phyloP scores from a whole-genome alignment of 2,113 vertebrate species.

The Microcebus griseorufus region DNA sequence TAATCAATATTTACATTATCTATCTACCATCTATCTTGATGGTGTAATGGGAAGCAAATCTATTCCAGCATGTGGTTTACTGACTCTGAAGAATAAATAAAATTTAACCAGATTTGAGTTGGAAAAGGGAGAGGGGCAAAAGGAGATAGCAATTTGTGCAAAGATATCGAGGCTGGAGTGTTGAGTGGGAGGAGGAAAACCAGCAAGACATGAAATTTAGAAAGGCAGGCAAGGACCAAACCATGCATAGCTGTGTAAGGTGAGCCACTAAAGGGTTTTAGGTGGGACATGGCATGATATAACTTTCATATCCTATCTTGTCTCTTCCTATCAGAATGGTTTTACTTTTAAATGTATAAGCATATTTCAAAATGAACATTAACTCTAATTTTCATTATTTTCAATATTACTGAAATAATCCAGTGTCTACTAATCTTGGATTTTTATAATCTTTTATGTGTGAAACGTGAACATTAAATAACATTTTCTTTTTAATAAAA shows the following conservation, averaged over 20 bases:
- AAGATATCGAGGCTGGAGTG: background rate
- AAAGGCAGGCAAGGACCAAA: background rate
- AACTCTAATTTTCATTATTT: background rate
- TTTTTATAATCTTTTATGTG: background rate
- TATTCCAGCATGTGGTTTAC: background rate
- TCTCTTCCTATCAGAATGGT: background rate
- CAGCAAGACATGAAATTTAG: background rate
- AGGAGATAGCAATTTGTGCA: background rate
- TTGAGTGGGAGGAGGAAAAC: background rate
- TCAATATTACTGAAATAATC: background rate
- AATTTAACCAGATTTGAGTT: background rate
- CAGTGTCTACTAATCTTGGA: background rate
- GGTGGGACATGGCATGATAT: background rate
- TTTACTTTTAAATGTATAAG: constrained; percentile 33
- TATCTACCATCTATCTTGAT: background rate
- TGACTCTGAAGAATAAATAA: background rate
- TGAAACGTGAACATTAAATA: background rate
- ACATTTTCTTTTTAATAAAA: background rate
- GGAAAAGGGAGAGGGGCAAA: background rate
- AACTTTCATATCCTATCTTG: background rate
- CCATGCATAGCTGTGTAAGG: background rate
- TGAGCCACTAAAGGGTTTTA: background rate
- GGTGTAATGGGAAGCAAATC: background rate
- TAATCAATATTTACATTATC: background rate
- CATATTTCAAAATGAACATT: background rate